Evolutionary conservation across 2,797 vertebrate species (phyloP).

Genomic region (Melopsittacus undulatus): DNA sequence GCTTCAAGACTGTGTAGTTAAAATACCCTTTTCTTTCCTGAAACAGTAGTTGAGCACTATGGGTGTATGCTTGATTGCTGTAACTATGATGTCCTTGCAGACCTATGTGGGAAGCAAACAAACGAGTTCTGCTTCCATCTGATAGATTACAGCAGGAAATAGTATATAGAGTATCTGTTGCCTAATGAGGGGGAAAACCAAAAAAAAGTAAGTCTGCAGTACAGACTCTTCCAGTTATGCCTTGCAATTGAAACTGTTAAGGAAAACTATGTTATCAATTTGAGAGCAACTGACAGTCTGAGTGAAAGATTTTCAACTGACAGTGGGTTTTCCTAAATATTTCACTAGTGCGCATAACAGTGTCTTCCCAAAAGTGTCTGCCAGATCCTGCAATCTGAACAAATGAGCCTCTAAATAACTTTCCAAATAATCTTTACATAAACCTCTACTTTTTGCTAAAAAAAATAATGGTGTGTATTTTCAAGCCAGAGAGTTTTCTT

Average conservation of each 20-base stretch:
- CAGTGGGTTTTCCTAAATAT: neutral
- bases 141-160: neutral
- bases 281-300: neutral
- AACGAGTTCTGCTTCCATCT: neutral
- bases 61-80: neutral
- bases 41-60: neutral
- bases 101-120: neutral
- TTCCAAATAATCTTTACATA: neutral
- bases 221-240: neutral
- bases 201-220: neutral
- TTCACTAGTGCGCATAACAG: neutral
- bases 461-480: neutral
- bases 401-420: neutral
- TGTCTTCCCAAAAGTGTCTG: neutral
- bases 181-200: neutral
- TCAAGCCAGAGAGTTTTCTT: neutral
- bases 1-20: neutral
- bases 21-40: neutral
- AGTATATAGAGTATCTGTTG: neutral
- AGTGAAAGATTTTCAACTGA: neutral
- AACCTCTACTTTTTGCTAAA: neutral
- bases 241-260: neutral
- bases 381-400: neutral
- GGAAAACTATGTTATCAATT: neutral
- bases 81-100: neutral